These are phyloP conservation scores for Laticauda laticaudata DNA, from an alignment of 2,113 vertebrate species.

Conservation along the genomic window DNA sequence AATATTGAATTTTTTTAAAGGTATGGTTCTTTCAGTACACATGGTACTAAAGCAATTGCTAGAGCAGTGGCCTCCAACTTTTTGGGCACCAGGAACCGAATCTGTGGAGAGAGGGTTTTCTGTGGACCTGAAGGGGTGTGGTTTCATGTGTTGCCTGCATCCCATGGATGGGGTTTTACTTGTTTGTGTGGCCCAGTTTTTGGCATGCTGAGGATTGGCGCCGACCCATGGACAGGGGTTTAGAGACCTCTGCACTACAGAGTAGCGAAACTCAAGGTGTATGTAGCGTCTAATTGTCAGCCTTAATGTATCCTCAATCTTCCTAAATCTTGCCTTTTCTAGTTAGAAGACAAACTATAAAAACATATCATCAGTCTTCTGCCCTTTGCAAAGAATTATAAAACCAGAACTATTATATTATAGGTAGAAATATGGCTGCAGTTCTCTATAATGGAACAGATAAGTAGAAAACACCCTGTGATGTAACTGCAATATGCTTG, in stretches of 20 bases:
- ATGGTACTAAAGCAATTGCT: not conserved
- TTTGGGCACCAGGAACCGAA: no score
- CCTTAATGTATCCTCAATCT: not conserved
- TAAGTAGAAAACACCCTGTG: not conserved
- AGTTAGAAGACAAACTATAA: not conserved
- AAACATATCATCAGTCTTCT: not conserved
- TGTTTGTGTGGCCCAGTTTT: no score
- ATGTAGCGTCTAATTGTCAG: not conserved
- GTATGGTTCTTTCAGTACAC: not conserved
- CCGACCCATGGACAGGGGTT: no score
- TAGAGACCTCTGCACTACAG: no score
- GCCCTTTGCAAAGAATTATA: not conserved
- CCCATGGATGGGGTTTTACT: no score
- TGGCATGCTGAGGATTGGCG: no score
- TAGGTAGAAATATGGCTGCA: not conserved
- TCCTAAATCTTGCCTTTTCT: not conserved
- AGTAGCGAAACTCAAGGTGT: not conserved
- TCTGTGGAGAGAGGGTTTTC: no score
- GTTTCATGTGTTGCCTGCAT: no score
- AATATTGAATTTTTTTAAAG: not conserved
- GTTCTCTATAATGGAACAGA: not conserved
- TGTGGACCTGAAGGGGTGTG: no score
- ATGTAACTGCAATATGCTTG: not conserved
- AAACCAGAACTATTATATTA: not conserved
- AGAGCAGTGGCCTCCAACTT: no score